phyloP scores from a whole-genome alignment of 2,888 invertebrate genomes.

The Morpho achilles region DNA sequence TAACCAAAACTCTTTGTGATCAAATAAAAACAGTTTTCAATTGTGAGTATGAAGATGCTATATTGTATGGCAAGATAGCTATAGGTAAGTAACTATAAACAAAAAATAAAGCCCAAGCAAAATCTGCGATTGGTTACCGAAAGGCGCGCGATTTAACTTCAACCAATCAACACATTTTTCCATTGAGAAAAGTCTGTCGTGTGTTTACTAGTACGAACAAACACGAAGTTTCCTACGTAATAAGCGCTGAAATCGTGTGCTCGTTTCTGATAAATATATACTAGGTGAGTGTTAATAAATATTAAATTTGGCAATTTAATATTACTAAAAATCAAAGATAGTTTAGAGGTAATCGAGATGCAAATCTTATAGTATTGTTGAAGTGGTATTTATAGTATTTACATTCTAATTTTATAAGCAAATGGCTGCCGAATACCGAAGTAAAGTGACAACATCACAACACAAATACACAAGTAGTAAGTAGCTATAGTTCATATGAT shows the following conservation, averaged over 20 bases:
- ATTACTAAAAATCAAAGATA: constrained; percentile 28
- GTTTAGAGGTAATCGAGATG: background rate
- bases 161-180: constrained; percentile 57
- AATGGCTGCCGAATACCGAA: constrained; percentile 76
- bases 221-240: constrained; percentile 74
- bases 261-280: constrained; percentile 62
- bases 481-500: constrained; percentile 26
- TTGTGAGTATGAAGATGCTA: constrained; percentile 59
- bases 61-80: constrained; percentile 47
- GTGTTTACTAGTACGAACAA: constrained; percentile 61
- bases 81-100: constrained; percentile 61
- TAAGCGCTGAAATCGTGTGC: constrained; percentile 79
- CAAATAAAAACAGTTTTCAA: constrained; percentile 46
- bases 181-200: constrained; percentile 54
- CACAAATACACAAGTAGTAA: constrained; percentile 30
- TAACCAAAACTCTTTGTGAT: constrained; percentile 28
- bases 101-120: constrained; percentile 71
- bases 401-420: constrained; percentile 76
- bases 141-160: constrained; percentile 66
- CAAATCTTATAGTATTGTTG: constrained; percentile 27
- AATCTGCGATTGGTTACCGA: constrained; percentile 53
- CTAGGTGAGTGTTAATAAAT: constrained; percentile 66
- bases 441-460: constrained; percentile 56
- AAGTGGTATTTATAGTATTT: constrained; percentile 57
- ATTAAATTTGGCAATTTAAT: constrained; percentile 32